Conservation (phyloP, 23 tunicate species). For the Clavelina lepadiformis region DNA sequence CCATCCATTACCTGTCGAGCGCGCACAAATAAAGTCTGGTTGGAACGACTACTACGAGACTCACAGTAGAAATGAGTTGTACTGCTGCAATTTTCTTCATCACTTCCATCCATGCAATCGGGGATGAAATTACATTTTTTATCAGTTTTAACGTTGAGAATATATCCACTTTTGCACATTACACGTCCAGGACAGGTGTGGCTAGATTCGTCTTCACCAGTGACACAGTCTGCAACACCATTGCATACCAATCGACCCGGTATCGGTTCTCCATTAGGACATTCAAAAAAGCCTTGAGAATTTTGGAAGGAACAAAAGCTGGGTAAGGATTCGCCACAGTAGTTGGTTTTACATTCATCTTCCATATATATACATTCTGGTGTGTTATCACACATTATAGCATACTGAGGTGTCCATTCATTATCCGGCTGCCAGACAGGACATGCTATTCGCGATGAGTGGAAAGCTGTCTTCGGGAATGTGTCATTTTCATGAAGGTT, state of each 20-base stretch:
- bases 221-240: constrained; percentile 36
- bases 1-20: constrained; percentile 50
- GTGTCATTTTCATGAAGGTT: too few species aligned
- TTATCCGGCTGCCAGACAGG: constrained; percentile 24
- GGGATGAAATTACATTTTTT: constrained; percentile 38
- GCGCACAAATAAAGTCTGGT: constrained; percentile 39
- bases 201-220: constrained; percentile 2
- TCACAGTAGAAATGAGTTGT: constrained; percentile 74
- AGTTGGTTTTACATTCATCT: constrained; percentile 54
- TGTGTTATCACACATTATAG: constrained; percentile 48
- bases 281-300: constrained; percentile 35
- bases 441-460: too few species aligned
- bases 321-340: constrained; percentile 10
- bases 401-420: constrained; percentile 48
- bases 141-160: constrained; percentile 14
- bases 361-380: constrained; percentile 84
- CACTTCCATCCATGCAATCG: constrained; percentile 57
- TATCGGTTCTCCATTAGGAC: constrained; percentile 29
- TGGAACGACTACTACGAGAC: too few species aligned
- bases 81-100: constrained; percentile 37
- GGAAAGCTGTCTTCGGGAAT: too few species aligned
- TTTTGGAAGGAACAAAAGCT: constrained; percentile 29
- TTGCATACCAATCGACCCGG: constrained; percentile 60
- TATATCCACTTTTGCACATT: constrained; percentile 24
- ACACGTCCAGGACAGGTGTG: constrained; percentile 30